Base-by-base conservation (phyloP, 2,113 vertebrate species). In the Gallinago undulata region DNA sequence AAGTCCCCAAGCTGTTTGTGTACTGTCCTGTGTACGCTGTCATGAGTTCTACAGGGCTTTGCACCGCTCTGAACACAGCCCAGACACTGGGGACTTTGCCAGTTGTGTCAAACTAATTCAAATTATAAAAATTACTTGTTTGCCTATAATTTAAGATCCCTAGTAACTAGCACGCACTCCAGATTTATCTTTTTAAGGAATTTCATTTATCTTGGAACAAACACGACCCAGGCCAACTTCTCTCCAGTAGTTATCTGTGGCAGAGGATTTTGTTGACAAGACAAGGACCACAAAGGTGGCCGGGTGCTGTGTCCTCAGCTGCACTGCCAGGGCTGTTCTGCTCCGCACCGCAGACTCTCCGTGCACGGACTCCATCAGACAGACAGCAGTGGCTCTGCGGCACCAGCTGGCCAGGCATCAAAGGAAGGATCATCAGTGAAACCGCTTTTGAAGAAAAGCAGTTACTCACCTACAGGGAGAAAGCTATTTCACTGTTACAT, bases 381-480 rank as follows among this genome's bases (percentile, higher is more conserved):
- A 66, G 62, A 39, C 33, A 82, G 43, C 14, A 84, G 60, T 23
- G 89, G 55, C 41, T 93, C 47, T 88, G 48, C 43, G 41, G 59
- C n/a, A 39, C 55, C 28, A 76, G 43, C 35, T 66, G 22, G 76
- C 59, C 55, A 63, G 43, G 55, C 59, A 91, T 39, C 55, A 88
- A 45, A 41, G 37, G 60, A 79, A 83, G 6, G 17, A 77, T 70
- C 55, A 57, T 30, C 33, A 48, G 7, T 27, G 24, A 77, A 88
- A 92, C 74, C 27, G 43, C n/a, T 95, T 93, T n/a, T 83, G 79
- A 92, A 80, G 76, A 50, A 92, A 81, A 95, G 3, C 30, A 22
- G 41, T 50, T 67, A 39, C 33, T 62, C 43, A 74, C 25, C 22
- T 64, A 22, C 72, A 4, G 4, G 19, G 33, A 47, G 28, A 92